Conservation (phyloP, 2,113 vertebrate species). For the Megalops atlanticus region DNA sequence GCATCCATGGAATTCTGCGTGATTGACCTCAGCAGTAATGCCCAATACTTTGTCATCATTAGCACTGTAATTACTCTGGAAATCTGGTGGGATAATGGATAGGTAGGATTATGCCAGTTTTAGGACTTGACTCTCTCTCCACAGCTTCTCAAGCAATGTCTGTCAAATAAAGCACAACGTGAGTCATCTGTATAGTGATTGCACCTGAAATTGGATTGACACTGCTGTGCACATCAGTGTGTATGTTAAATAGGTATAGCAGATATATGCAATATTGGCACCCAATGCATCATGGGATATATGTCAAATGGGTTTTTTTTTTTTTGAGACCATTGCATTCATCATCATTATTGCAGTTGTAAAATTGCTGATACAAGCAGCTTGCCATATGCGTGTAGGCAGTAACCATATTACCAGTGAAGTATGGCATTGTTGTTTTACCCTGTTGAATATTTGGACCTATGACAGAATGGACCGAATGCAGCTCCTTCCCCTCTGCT, state of each 20-base stretch:
- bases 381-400: slow-evolving; percentile 30
- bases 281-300: slow-evolving; percentile 58
- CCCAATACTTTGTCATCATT: neutral
- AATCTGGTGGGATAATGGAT: no score
- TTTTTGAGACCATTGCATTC: slow-evolving; percentile 61
- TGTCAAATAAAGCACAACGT: no score
- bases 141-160: no score
- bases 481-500: neutral
- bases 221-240: slow-evolving; percentile 18
- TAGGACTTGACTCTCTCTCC: no score
- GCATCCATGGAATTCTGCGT: neutral
- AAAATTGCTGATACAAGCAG: slow-evolving; percentile 37
- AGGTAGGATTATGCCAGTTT: no score
- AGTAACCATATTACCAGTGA: slow-evolving; percentile 44
- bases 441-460: slow-evolving; percentile 12
- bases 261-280: slow-evolving; percentile 46
- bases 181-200: slow-evolving; percentile 16
- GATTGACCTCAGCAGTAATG: neutral
- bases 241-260: slow-evolving; percentile 40
- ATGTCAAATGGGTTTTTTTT: slow-evolving; percentile 61
- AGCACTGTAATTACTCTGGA: no score
- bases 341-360: slow-evolving; percentile 61
- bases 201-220: slow-evolving; percentile 13
- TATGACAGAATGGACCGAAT: slow-evolving; percentile 8
- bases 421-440: slow-evolving; percentile 35